Evolutionary conservation across 2,113 vertebrate species (phyloP).

Genomic region (Cervus canadensis): DNA sequence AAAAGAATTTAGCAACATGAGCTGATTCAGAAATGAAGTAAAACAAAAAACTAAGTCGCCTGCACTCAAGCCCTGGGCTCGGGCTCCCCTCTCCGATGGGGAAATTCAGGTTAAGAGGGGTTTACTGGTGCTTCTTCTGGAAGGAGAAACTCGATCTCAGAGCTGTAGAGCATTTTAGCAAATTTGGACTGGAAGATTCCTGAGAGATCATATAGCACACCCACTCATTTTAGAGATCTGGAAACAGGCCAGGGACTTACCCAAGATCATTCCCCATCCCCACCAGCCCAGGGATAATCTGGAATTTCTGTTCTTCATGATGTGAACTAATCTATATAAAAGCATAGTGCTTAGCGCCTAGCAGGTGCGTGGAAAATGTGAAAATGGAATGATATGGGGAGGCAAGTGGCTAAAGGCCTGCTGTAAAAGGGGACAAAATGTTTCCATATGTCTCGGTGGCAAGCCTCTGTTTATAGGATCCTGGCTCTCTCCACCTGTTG

Average conservation of each 20-base stretch:
- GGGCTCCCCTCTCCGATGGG: not conserved
- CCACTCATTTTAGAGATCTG: not conserved
- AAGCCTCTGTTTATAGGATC: not conserved
- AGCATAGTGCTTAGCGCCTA: not conserved
- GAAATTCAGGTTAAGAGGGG: slow-evolving; percentile 2
- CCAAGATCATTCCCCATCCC: not conserved
- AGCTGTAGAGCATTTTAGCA: not conserved
- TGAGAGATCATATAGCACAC: not conserved
- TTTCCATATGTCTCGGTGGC: slow-evolving; percentile 25
- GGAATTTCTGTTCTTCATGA: slow-evolving; percentile 20
- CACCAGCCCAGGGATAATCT: slow-evolving; percentile 11
- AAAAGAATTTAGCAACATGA: not conserved
- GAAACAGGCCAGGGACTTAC: not conserved
- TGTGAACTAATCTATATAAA: slow-evolving; percentile 30
- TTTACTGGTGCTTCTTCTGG: not conserved
- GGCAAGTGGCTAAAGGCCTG: not conserved
- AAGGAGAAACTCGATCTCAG: not conserved
- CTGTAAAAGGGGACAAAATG: not conserved
- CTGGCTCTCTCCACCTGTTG: not conserved
- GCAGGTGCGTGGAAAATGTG: slow-evolving; percentile 31
- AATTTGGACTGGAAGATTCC: not conserved
- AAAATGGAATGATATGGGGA: not conserved
- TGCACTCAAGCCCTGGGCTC: not conserved
- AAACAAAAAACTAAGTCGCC: not conserved
- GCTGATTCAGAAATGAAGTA: not conserved